Base-by-base conservation (phyloP, 2,888 invertebrate genomes). In the Agriopis marginaria region DNA sequence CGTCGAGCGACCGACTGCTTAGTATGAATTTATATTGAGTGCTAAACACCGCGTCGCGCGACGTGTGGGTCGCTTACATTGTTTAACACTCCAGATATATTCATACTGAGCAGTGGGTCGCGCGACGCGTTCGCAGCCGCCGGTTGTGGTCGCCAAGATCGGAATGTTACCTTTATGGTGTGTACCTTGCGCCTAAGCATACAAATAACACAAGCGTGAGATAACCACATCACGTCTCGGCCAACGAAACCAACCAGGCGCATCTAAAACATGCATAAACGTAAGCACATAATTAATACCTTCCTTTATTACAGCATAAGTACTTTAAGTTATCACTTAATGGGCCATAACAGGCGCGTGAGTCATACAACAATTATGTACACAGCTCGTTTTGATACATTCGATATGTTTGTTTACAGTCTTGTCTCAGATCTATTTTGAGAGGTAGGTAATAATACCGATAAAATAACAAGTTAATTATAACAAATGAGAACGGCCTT, bases 241-340 rank as follows among this genome's bases (percentile, higher is more conserved):
- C 11, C 55, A 42, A 47, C 12, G 45, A 12, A 45, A n/a, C 7
- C 12, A 58, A 32, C 45, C 45, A 45, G n/a, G 8, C 32, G 45
- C 23, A n/a, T 45, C 58, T 32, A 58, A 45, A 60, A 49, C 49
- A 60, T 50, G 49, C 49, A 50, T 50, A 40, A 39, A 60, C 32
- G 32, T 58, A 47, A 47, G 58, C 12, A 8, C 45, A 11, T 58
- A 58, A 47, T 32, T 58, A 45, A 32, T 17, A 58, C 71, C 60
- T 67, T 67, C 53, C 1, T 58, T 58, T 58, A 68, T 63, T 66
- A 70, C 72, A 55, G 66, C 62, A 65, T 67, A 65, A 72, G 47
- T 54, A 49, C 63, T 66, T 47, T 45, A 54, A 58, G 67, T 66
- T 67, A 71, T 67, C 65, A 63, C n/a, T 61, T 55, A 55, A 54